These are phyloP conservation scores for Lochmaea crataegi DNA, from an alignment of 2,888 invertebrate genomes.

Conservation along the genomic window DNA sequence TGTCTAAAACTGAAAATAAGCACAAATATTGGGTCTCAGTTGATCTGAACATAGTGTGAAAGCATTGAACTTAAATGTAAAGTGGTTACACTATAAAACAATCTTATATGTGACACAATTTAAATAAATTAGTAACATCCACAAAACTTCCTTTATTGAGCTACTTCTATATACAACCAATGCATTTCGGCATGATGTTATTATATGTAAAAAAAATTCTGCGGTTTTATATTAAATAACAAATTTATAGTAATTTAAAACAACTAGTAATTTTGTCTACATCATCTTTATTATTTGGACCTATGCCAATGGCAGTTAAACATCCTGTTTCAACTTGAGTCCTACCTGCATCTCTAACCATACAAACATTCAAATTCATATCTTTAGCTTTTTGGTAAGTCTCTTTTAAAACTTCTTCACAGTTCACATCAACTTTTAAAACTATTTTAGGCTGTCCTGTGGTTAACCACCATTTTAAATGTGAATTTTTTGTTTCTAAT, in stretches of 20 bases:
- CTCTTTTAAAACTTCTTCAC: slow-evolving; percentile 65
- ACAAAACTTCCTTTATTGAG: too few relatives aligned
- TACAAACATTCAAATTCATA: slow-evolving; percentile 67
- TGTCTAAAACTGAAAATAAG: too few relatives aligned
- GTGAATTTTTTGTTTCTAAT: slow-evolving; percentile 61
- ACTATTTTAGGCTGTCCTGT: slow-evolving; percentile 82
- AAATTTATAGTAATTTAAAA: slow-evolving; percentile 71
- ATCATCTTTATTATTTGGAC: slow-evolving; percentile 71
- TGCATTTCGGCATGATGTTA: too few relatives aligned
- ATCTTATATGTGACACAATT: too few relatives aligned
- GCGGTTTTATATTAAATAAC: slow-evolving; percentile 12
- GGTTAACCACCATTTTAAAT: slow-evolving; percentile 72
- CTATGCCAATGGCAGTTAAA: slow-evolving; percentile 79
- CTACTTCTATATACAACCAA: too few relatives aligned
- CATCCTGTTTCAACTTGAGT: slow-evolving; percentile 78
- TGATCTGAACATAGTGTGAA: too few relatives aligned
- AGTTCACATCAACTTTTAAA: slow-evolving; percentile 68
- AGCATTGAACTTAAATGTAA: too few relatives aligned
- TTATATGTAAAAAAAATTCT: background rate
- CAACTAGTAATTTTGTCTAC: slow-evolving; percentile 74
- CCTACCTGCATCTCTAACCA: slow-evolving; percentile 79
- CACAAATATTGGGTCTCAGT: too few relatives aligned
- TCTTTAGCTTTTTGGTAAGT: slow-evolving; percentile 68
- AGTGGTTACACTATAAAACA: too few relatives aligned
- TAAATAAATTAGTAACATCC: too few relatives aligned